These are phyloP conservation scores for Plectrocnemia conspersa DNA, from an alignment of 1,140 invertebrate species.

Conservation along the genomic window DNA sequence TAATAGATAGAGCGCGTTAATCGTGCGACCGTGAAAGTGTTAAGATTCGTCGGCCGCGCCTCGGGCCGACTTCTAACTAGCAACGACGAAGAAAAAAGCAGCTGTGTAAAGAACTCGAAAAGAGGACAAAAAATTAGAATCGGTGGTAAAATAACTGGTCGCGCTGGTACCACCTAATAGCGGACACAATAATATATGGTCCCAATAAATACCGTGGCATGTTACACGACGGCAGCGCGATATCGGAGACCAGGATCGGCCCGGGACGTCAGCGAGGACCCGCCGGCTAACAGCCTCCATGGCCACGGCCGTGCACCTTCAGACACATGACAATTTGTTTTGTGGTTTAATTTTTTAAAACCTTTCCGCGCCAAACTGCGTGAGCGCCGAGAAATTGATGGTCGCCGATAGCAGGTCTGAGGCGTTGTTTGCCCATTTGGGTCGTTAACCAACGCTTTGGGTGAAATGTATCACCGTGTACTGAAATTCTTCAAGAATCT, in stretches of 20 bases:
- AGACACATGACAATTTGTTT: conserved; percentile 14
- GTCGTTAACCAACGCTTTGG: too few relatives aligned
- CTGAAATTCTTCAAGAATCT: too few relatives aligned
- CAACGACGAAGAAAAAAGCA: background rate
- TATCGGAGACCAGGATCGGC: conserved; percentile 24
- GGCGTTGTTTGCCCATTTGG: too few relatives aligned
- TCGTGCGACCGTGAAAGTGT: conserved; percentile 5
- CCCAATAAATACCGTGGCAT: conserved; percentile 32
- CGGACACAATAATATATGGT: conserved; percentile 31
- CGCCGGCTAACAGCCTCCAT: background rate
- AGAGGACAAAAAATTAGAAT: background rate
- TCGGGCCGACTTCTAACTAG: background rate
- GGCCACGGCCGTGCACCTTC: background rate
- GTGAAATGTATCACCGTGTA: too few relatives aligned
- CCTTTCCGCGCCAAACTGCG: too few relatives aligned
- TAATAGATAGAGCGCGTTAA: too few relatives aligned
- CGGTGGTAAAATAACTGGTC: conserved; percentile 8
- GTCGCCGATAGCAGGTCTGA: background rate
- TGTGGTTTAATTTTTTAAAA: background rate
- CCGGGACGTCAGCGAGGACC: conserved; percentile 4
- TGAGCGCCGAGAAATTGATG: background rate
- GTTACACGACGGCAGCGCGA: conserved; percentile 23
- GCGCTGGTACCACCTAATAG: conserved; percentile 19
- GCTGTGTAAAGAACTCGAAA: background rate
- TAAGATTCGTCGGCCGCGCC: background rate